Evolutionary conservation across 1,140 invertebrate genomes (phyloP), one percentile per base, ranked within the genome.

Genomic region (Matsumurasca onukii): DNA sequence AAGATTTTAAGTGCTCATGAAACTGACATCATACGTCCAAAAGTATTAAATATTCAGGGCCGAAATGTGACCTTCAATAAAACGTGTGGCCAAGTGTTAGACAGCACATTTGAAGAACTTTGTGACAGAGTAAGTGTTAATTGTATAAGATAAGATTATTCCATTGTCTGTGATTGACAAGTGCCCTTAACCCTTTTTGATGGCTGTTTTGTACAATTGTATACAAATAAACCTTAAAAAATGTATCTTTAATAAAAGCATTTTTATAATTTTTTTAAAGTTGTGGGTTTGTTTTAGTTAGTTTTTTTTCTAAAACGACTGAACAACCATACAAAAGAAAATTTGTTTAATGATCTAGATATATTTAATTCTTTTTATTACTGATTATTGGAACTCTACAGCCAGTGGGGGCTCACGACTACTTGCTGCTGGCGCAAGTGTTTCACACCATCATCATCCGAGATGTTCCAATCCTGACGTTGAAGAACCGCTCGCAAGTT

Each of bases 371-470:
- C 31, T 70, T 51, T 39, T 45, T 1, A 24, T 51, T 65, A 67
- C 25, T 15, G 64, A 70, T 66, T 68, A 70, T 70, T 68, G 12
- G 67, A 62, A 67, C 72, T 73, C 71, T 84, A 49, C 77, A 95
- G 91, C 90, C 95, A 31, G 80, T 98, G 62, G 95, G 95, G 75
- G 93, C 97, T 3, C 91, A 90, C 73, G 98, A 99, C 82, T 99
- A 98, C 80, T 79, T 99, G 29, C 88, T 92, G 76, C 86, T 99
- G 71, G 88, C 92, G 34, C 92, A 96, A 79, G 88, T 90, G 67
- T 99, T 99, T 82, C 95, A 99, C 76, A 97, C 94, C 30, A 88
- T 99, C 34, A 88, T 99, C 63, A 91, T 99, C 74, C 82, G 94
- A 73, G 86, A 98, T 80, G 83, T 99, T 51, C 97, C 96, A 24